These are phyloP conservation scores for Heliornis fulica DNA, from an alignment of 2,113 vertebrate genomes.

Conservation along the genomic window DNA sequence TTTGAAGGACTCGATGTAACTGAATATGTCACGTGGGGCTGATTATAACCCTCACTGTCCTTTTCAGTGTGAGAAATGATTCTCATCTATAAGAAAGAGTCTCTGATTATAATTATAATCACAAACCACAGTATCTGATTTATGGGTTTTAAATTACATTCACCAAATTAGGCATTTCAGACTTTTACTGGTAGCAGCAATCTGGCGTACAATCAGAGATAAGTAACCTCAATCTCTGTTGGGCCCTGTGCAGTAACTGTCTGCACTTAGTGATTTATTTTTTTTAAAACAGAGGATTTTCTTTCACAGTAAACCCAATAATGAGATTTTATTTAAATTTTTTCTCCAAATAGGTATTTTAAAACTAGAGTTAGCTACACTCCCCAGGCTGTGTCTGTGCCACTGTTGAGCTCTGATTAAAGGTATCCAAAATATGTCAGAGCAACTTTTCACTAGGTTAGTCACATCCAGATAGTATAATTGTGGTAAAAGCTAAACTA, in stretches of 20 bases:
- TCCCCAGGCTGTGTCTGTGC: neutral
- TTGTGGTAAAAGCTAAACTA: neutral
- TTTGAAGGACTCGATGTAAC: neutral
- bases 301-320: neutral
- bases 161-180: neutral
- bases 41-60: neutral
- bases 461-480: neutral
- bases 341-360: neutral
- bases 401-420: neutral
- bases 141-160: neutral
- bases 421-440: neutral
- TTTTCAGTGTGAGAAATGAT: neutral
- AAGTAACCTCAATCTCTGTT: neutral
- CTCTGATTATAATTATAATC: neutral
- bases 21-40: neutral
- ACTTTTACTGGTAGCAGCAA: neutral
- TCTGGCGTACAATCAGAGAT: neutral
- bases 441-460: neutral
- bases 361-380: neutral
- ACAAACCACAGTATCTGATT: neutral
- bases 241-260: neutral
- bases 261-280: neutral
- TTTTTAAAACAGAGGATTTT: neutral
- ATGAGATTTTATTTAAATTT: neutral
- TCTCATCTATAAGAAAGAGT: neutral